Evolutionary conservation across 2,888 invertebrate genomes (phyloP).

Genomic region (Acanthococcus lagerstroemiae): DNA sequence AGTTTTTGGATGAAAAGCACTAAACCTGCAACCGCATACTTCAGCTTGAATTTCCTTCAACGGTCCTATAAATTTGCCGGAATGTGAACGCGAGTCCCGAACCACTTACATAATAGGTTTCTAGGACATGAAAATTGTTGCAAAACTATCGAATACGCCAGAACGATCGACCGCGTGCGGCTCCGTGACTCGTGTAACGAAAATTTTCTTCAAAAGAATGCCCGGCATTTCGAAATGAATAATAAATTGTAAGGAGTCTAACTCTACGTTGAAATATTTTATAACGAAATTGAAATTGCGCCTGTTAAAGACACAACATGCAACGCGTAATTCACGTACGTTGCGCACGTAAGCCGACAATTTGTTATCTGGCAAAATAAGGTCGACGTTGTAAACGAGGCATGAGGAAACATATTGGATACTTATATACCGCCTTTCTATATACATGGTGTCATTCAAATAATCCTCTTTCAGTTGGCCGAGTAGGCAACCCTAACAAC

Average conservation of each 20-base stretch:
- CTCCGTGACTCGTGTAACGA: background rate
- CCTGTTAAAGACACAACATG: background rate
- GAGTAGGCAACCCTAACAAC: no score
- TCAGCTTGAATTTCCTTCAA: no score
- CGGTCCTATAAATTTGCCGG: background rate
- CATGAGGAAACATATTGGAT: no score
- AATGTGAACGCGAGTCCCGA: background rate
- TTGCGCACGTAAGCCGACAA: conserved; percentile 2
- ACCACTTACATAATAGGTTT: background rate
- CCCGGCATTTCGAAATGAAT: conserved; percentile 2
- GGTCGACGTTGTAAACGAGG: background rate
- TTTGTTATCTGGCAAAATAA: conserved; percentile 1
- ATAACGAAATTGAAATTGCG: background rate
- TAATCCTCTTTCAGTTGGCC: no score
- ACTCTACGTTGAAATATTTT: background rate
- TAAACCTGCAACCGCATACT: background rate
- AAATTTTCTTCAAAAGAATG: background rate
- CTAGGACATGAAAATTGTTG: no score
- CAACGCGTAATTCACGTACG: conserved; percentile 8
- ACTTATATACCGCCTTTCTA: no score
- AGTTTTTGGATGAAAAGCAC: background rate
- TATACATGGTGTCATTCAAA: no score
- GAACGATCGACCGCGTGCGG: no score
- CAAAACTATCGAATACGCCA: no score
- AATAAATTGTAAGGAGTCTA: conserved; percentile 5